phyloP scores from a whole-genome alignment of 2,113 vertebrate genomes.

The Cebidichthys violaceus region DNA sequence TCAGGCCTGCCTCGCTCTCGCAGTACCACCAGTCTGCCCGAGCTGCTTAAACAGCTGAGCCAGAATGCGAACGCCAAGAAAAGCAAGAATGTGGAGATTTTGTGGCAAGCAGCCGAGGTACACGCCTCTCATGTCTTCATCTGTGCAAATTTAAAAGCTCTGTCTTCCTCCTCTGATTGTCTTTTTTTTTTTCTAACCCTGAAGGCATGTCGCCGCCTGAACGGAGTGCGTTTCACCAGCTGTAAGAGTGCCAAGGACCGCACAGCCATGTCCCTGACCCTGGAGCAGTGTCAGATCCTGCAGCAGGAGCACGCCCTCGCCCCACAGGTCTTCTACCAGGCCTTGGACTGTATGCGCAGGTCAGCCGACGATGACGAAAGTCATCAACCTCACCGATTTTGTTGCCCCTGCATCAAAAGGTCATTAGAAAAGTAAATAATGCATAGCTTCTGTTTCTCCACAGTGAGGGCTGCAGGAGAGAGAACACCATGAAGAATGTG shows the following conservation, averaged over 20 bases:
- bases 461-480: conserved; percentile 98
- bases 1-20: conserved; percentile 94
- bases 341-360: conserved; percentile 99
- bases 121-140: not conserved
- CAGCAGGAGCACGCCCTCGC: conserved; percentile 97
- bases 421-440: conserved; percentile 65
- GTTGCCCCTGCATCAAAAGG: not conserved
- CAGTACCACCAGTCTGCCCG: conserved; percentile 93
- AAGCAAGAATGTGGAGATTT: conserved; percentile 98
- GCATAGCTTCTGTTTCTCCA: conserved; percentile 79
- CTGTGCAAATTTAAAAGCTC: not conserved
- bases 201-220: conserved; percentile 94
- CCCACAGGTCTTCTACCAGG: conserved; percentile 97
- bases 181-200: not conserved
- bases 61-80: conserved; percentile 95
- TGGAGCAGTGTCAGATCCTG: conserved; percentile 97
- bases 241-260: conserved; percentile 99
- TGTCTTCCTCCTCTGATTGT: not conserved
- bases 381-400: not conserved
- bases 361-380: conserved; percentile 72
- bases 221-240: conserved; percentile 96
- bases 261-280: conserved; percentile 97
- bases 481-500: conserved; percentile 99
- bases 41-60: conserved; percentile 92
- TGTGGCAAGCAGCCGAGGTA: conserved; percentile 99